A percentile compares a stretch with the other conserved stretches of the same genome.
phyloP scores from a whole-genome alignment of 35 echinoderm and acorn worm species.

The Amphiura filiformis region DNA sequence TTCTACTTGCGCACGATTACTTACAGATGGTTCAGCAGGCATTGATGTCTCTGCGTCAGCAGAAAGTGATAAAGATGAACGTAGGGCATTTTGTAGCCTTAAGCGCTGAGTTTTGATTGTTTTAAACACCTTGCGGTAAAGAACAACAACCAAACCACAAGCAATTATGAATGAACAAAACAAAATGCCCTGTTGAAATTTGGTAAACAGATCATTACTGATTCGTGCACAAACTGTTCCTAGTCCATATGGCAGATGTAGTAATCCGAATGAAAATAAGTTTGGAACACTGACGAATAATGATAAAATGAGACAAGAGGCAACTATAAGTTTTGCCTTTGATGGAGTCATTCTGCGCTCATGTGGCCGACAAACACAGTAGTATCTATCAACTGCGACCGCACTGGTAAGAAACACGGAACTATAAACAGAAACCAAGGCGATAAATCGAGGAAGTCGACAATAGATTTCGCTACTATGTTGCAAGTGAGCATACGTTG shows the following conservation, averaged over 20 bases:
- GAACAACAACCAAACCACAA: neutral
- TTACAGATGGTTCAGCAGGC: neutral
- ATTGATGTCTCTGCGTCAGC: neutral
- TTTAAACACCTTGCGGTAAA: slow-evolving; percentile 19
- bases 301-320: slow-evolving; percentile 4
- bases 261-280: neutral
- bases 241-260: neutral
- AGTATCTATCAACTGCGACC: slow-evolving; percentile 46
- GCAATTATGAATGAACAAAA: neutral
- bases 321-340: slow-evolving; percentile 19
- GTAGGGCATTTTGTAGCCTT: neutral
- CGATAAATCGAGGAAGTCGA: slow-evolving; percentile 1
- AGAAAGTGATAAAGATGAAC: neutral
- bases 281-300: neutral
- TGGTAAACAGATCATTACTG: neutral
- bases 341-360: slow-evolving; percentile 7
- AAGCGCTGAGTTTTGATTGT: neutral
- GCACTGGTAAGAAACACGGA: slow-evolving; percentile 28
- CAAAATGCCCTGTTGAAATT: neutral
- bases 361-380: slow-evolving; percentile 42
- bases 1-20: too few species aligned
- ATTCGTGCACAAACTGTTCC: neutral
- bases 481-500: neutral
- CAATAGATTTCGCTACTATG: slow-evolving; percentile 26
- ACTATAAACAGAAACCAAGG: neutral